Evolutionary conservation across 2,113 vertebrate genomes (phyloP).

Genomic region (Oxyura jamaicensis): DNA sequence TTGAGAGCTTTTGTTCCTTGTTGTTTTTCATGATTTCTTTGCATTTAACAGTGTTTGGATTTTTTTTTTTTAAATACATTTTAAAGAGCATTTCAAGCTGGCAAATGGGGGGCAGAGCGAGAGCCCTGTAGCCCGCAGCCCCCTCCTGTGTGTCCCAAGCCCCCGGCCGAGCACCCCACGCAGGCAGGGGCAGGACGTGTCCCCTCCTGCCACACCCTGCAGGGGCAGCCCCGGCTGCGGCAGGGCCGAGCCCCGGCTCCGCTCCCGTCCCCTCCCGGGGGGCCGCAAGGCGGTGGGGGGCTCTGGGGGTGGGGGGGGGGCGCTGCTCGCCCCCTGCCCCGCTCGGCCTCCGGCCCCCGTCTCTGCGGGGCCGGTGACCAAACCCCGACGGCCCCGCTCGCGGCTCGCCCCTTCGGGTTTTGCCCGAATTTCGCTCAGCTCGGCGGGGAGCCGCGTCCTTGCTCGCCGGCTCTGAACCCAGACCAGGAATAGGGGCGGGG

Average conservation of each 20-base stretch:
- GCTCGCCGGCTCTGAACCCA: no score
- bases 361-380: no score
- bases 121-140: not conserved
- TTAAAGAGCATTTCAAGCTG: conserved; percentile 35
- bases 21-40: conserved; percentile 75
- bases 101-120: conserved; percentile 3
- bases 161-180: not conserved
- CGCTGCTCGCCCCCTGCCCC: no score
- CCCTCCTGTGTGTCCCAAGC: not conserved
- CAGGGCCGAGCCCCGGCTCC: not conserved
- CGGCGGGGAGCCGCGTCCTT: no score
- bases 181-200: not conserved
- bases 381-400: no score
- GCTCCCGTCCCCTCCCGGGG: not conserved
- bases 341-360: no score
- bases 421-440: no score
- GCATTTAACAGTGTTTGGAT: conserved; percentile 77
- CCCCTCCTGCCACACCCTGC: conserved; percentile 1
- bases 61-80: conserved; percentile 23
- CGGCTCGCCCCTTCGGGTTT: no score
- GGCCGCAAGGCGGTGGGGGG: not conserved
- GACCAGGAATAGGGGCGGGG: no score
- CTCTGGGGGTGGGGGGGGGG: no score
- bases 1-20: conserved; percentile 77
- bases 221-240: not conserved